Percentiles rank a stretch among this genome's conserved stretches.
Evolutionary conservation across 2,888 invertebrate species (phyloP).

Genomic region (Drosophila subsilvestris): DNA sequence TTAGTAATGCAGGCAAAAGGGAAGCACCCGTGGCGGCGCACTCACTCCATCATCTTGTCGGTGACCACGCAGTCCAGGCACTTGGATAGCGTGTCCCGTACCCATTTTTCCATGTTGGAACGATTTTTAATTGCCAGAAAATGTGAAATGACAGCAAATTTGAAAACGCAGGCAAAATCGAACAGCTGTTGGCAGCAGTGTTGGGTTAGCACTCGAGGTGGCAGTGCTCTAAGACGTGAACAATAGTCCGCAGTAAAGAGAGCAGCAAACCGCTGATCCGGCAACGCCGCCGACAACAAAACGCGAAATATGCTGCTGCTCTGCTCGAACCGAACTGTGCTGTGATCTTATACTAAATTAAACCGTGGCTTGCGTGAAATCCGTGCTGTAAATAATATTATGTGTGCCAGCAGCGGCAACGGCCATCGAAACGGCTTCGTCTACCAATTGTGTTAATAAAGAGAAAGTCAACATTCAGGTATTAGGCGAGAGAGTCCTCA

Average conservation of each 20-base stretch:
- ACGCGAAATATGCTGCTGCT: no score
- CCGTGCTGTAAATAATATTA: slow-evolving; percentile 33
- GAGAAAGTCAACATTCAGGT: slow-evolving; percentile 29
- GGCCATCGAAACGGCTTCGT: slow-evolving; percentile 3
- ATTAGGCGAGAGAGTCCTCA: slow-evolving; percentile 6
- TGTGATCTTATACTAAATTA: slow-evolving; percentile 23
- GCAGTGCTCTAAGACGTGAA: no score
- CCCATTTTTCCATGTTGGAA: slow-evolving; percentile 87
- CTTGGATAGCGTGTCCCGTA: slow-evolving; percentile 87
- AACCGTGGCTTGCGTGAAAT: slow-evolving; percentile 41
- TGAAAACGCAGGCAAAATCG: not conserved
- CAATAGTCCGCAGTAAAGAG: no score
- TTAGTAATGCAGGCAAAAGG: not conserved
- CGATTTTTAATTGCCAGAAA: not conserved
- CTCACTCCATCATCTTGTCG: slow-evolving; percentile 88
- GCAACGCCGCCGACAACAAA: no score
- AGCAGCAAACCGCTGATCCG: no score
- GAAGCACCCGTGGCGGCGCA: slow-evolving; percentile 29
- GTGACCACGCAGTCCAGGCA: slow-evolving; percentile 89
- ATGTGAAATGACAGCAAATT: not conserved
- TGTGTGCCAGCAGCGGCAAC: slow-evolving; percentile 10
- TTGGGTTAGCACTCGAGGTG: no score
- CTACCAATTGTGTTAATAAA: slow-evolving; percentile 10
- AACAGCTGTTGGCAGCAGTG: not conserved
- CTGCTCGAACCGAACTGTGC: no score